Evolutionary conservation across 2,888 invertebrate genomes (phyloP), one percentile per base, ranked within the genome.

Genomic region (Germaria angustata): DNA sequence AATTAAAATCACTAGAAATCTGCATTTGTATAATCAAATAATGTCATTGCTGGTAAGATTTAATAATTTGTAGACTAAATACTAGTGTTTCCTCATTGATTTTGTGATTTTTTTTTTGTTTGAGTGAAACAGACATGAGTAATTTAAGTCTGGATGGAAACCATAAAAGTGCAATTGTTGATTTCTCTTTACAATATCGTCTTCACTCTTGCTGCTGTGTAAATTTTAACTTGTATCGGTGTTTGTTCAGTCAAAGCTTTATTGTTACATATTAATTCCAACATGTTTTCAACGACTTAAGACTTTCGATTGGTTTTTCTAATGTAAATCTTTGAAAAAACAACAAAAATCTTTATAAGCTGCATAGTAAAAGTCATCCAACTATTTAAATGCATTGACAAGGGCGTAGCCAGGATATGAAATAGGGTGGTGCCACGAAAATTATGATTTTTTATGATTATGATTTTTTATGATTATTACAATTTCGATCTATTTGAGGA

Each of bases 131-230:
- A 49, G 34, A 22, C 55, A 72, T 41, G 22, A 39, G 78, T 61
- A 81, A 82, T 44, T 71, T 79, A 79, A 83, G 77, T 77, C 77
- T 53, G 15, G 86, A 87, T 49, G 15, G 86, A 87, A 88, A 86
- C 87, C 87, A n/a, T 83, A 84, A 20, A 87, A 87, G n/a, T 82
- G 80, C 59, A 80, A 61, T 59, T 71, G 51, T 71, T 49, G 13
- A 71, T 76, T 71, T 72, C 66, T 72, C 65, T 71, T 66, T 57
- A 59, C 36, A 71, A 82, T 82, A 71, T 75, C 53, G 39, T 51
- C 57, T 32, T 46, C 20, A 15, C 20, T 46, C 13, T 44, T 53
- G 36, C 17, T 69, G 17, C 9, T 24, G 8, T 34, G 20, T 75
- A 20, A 46, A 24, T 57, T 72, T 41, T 5, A 32, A 65, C 2